Conservation (phyloP, 2,797 vertebrate species). For the Passerculus sandwichensis region DNA sequence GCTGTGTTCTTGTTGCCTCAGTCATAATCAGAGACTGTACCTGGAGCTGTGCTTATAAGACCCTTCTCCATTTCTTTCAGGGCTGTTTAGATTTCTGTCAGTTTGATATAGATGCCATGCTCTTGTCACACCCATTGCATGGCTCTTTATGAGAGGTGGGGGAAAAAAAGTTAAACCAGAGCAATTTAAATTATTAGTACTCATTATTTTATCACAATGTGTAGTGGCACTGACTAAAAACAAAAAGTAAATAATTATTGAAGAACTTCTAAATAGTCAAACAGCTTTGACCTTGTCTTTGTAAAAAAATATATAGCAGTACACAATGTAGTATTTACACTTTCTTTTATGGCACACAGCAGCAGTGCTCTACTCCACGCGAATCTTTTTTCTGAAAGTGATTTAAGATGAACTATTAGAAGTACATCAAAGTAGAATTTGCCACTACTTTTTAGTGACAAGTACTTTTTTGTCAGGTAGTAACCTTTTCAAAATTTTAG, state of each 20-base stretch:
- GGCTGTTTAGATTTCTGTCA: neutral
- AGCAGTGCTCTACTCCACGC: neutral
- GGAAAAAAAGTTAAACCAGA: neutral
- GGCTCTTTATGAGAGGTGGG: neutral
- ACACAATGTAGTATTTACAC: neutral
- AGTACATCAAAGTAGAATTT: neutral
- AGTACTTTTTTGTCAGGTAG: neutral
- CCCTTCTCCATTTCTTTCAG: neutral
- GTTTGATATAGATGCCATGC: neutral
- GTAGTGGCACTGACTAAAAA: neutral
- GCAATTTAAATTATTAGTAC: too few species aligned
- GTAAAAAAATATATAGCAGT: neutral
- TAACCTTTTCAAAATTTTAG: neutral
- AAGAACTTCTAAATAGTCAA: neutral
- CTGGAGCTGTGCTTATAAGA: neutral
- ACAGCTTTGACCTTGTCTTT: neutral
- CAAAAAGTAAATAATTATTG: neutral
- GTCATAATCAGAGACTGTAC: neutral
- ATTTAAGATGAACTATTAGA: neutral
- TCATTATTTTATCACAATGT: neutral
- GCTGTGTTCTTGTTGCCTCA: neutral
- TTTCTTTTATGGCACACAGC: neutral
- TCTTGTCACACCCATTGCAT: neutral
- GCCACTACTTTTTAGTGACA: neutral
- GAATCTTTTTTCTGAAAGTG: neutral